Evolutionary conservation across 2,888 invertebrate species (phyloP).

Genomic region (Napeogenes sylphis): DNA sequence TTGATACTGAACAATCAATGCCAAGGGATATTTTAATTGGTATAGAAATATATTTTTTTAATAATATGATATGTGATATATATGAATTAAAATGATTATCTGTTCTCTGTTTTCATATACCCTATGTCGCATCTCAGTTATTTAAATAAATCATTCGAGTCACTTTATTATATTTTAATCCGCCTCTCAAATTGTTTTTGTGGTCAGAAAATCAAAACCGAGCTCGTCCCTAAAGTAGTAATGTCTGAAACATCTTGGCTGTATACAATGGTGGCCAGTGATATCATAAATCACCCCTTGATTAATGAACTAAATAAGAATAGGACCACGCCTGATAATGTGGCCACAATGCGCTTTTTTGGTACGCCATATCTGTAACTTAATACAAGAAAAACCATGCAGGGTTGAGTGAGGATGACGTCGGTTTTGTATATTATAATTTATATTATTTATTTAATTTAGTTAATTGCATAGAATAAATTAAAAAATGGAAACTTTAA

Average conservation of each 20-base stretch:
- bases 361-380: slow-evolving; percentile 14
- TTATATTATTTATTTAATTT: not conserved
- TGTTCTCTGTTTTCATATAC: no score
- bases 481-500: no score
- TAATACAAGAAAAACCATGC: not conserved
- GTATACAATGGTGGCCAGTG: slow-evolving; percentile 40
- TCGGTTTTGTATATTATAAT: not conserved
- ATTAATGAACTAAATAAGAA: slow-evolving; percentile 56
- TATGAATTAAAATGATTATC: no score
- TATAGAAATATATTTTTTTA: no score
- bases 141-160: not conserved
- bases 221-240: slow-evolving; percentile 31
- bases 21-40: no score
- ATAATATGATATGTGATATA: no score
- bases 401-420: slow-evolving; percentile 6
- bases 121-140: not conserved
- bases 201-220: slow-evolving; percentile 23
- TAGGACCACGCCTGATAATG: slow-evolving; percentile 28
- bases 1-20: no score
- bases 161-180: slow-evolving; percentile 20
- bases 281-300: slow-evolving; percentile 65
- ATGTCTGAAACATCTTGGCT: slow-evolving; percentile 32
- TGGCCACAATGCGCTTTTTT: slow-evolving; percentile 24
- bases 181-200: slow-evolving; percentile 27
- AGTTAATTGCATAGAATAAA: no score